A percentile compares a stretch with the other conserved stretches of the same genome.
phyloP scores from a whole-genome alignment of 2,888 invertebrate species.

The Pimpla rufipes region DNA sequence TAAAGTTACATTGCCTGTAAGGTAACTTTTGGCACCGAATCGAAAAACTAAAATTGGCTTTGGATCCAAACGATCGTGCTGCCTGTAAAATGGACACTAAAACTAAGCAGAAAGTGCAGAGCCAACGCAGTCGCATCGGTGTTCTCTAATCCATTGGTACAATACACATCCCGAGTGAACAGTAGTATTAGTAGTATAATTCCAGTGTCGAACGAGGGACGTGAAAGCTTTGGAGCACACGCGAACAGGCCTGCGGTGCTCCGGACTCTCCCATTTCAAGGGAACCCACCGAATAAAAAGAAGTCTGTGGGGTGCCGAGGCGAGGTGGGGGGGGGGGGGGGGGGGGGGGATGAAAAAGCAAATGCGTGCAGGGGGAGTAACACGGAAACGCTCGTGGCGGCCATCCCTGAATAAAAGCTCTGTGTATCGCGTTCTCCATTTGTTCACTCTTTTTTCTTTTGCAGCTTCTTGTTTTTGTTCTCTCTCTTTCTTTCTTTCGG shows the following conservation, averaged over 20 bases:
- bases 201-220: constrained; percentile 33
- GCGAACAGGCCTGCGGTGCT: constrained; percentile 24
- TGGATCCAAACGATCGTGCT: not conserved
- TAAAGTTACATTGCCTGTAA: not conserved
- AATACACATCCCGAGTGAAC: constrained; percentile 33
- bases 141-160: constrained; percentile 26
- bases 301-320: not conserved
- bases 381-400: constrained; percentile 58
- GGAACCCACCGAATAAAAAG: constrained; percentile 58
- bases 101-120: constrained; percentile 10
- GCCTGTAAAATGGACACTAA: not conserved
- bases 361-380: constrained; percentile 47
- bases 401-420: constrained; percentile 56
- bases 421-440: constrained; percentile 55
- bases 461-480: not conserved
- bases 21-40: not conserved
- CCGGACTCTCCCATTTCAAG: constrained; percentile 46
- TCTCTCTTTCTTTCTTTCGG: constrained; percentile 7
- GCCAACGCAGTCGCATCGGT: not conserved
- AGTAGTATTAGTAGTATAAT: constrained; percentile 50
- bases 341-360: constrained; percentile 23
- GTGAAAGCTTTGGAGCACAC: constrained; percentile 20
- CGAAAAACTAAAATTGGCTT: not conserved
- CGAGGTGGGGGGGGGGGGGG: not conserved
- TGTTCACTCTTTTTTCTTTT: constrained; percentile 41